Conservation (phyloP, 2,113 vertebrate species). For the Ploceus nigricollis region DNA sequence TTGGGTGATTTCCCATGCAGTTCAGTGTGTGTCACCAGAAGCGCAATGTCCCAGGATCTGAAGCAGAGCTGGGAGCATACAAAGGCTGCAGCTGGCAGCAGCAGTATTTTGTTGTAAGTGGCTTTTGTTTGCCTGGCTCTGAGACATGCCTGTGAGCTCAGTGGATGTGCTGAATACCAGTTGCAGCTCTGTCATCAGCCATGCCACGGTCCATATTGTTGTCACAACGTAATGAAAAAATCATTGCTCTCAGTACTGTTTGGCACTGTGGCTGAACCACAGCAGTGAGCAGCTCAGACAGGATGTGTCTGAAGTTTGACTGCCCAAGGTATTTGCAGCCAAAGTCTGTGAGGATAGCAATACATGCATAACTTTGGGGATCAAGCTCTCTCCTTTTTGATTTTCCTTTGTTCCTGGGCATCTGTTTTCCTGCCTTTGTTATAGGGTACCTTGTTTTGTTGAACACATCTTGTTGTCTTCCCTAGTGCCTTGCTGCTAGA, state of each 20-base stretch:
- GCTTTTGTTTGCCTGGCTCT: background rate
- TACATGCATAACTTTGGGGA: background rate
- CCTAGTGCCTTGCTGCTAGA: constrained; percentile 1
- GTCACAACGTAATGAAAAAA: constrained; percentile 37
- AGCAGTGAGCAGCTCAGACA: background rate
- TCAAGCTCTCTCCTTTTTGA: background rate
- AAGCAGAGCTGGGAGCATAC: background rate
- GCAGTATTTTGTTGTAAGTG: background rate
- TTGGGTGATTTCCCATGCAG: background rate
- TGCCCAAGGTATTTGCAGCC: background rate
- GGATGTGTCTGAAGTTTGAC: background rate
- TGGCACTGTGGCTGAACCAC: background rate
- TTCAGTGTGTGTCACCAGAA: background rate
- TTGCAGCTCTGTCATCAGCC: background rate
- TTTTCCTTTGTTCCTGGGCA: constrained; percentile 35
- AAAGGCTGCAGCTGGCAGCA: background rate
- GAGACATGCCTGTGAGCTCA: background rate
- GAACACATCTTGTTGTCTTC: constrained; percentile 15
- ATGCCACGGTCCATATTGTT: background rate
- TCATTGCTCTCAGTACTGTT: background rate
- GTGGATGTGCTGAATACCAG: background rate
- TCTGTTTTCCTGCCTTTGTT: constrained; percentile 44
- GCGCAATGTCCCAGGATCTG: background rate
- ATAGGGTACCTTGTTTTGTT: background rate
- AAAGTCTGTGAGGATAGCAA: background rate